phyloP scores from a whole-genome alignment of 2,797 vertebrate species.

The Cygnus olor region DNA sequence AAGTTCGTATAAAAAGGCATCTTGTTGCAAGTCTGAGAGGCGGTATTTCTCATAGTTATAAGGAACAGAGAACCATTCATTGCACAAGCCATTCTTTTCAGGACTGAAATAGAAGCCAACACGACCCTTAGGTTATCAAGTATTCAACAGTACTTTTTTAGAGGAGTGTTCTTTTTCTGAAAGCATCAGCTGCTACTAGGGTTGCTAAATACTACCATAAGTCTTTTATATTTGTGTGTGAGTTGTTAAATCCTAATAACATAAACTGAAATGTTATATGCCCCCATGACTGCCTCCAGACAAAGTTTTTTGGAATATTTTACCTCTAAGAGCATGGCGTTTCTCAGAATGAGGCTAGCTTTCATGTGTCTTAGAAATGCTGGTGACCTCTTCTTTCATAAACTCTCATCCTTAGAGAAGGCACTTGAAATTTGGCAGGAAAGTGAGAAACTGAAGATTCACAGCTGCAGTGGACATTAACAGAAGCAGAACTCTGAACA shows the following conservation, averaged over 20 bases:
- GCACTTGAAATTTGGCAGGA: conserved; percentile 43
- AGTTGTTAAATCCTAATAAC: conserved; percentile 5
- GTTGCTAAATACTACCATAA: conserved; percentile 41
- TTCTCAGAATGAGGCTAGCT: neutral
- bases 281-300: neutral
- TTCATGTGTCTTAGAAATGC: neutral
- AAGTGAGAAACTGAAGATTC: conserved; percentile 20
- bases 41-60: neutral
- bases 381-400: neutral
- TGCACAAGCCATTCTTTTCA: neutral
- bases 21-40: neutral
- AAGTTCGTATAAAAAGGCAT: neutral
- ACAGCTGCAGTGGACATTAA: neutral
- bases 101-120: conserved; percentile 23
- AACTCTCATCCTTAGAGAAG: neutral
- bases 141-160: conserved; percentile 8
- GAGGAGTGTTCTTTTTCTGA: conserved; percentile 16
- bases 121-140: neutral
- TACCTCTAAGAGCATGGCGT: neutral
- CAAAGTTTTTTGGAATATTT: neutral
- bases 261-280: conserved; percentile 5
- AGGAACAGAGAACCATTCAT: neutral
- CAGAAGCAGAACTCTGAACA: neutral
- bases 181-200: conserved; percentile 53
- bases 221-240: conserved; percentile 32